Evolutionary conservation across 2,888 invertebrate genomes (phyloP).

Genomic region (Dynastes tityus): DNA sequence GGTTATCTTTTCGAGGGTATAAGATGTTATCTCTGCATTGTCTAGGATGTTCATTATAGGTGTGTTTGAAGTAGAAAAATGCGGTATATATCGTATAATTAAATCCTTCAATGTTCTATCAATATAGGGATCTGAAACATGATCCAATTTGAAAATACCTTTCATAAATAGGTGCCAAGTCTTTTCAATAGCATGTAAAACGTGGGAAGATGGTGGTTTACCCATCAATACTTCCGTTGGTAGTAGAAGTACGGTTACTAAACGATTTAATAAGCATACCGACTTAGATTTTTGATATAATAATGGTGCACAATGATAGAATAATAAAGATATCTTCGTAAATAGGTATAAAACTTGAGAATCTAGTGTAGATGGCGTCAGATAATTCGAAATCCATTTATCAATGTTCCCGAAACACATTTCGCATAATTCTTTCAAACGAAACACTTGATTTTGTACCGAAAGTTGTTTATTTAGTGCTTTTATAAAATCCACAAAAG

Average conservation of each 20-base stretch:
- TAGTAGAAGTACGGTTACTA: constrained; percentile 72
- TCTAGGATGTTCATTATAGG: constrained; percentile 63
- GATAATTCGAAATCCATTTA: constrained; percentile 60
- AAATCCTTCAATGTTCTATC: constrained; percentile 71
- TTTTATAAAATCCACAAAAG: constrained; percentile 63
- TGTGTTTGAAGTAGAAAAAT: constrained; percentile 63
- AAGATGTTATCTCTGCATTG: constrained; percentile 58
- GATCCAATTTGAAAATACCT: constrained; percentile 72
- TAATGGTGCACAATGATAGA: constrained; percentile 63
- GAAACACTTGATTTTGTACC: constrained; percentile 48
- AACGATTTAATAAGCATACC: constrained; percentile 71
- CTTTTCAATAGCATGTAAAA: constrained; percentile 71
- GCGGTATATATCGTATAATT: constrained; percentile 67
- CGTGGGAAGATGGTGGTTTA: constrained; percentile 66
- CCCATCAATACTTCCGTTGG: constrained; percentile 72
- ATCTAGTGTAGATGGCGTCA: constrained; percentile 62
- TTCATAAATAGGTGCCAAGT: constrained; percentile 73
- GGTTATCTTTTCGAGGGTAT: constrained; percentile 65
- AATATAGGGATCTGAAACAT: constrained; percentile 70
- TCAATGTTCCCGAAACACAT: constrained; percentile 64
- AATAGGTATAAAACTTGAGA: constrained; percentile 63
- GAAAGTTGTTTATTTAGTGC: constrained; percentile 59
- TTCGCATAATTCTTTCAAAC: constrained; percentile 62
- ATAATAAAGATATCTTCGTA: constrained; percentile 62
- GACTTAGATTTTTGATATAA: constrained; percentile 65